These are phyloP conservation scores for Sitta europaea DNA, from an alignment of 2,113 vertebrate genomes.

Conservation along the genomic window DNA sequence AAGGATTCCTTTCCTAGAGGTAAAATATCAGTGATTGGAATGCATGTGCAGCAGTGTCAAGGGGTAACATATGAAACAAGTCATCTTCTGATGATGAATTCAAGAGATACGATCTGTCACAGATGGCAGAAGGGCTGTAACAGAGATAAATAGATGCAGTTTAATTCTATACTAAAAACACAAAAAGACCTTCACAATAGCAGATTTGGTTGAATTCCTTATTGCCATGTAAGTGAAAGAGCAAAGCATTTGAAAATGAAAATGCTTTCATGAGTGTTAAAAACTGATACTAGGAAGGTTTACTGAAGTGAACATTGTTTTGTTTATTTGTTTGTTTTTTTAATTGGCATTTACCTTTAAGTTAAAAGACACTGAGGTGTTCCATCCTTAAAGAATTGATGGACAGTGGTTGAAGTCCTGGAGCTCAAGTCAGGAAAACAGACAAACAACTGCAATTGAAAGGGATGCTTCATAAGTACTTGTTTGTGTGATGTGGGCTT, in stretches of 20 bases:
- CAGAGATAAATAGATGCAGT: not conserved
- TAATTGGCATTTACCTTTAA: not conserved
- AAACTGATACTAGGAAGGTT: not conserved
- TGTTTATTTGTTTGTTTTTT: not conserved
- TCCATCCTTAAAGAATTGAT: not conserved
- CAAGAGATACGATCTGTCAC: not conserved
- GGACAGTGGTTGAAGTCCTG: not conserved
- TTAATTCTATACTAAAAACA: not conserved
- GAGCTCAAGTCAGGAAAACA: not conserved
- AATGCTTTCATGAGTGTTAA: not conserved
- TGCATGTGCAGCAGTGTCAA: not conserved
- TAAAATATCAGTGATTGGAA: conserved; percentile 20
- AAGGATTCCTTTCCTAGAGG: not conserved
- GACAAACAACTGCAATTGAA: not conserved
- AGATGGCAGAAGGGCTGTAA: not conserved
- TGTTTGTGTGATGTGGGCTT: not conserved
- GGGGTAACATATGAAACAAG: not conserved
- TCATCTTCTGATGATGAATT: not conserved
- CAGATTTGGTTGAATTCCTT: not conserved
- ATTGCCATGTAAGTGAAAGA: not conserved
- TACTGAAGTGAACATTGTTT: not conserved
- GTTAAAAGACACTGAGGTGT: not conserved
- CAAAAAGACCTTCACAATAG: not conserved
- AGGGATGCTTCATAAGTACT: not conserved
- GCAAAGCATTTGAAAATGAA: not conserved